Percentiles rank a stretch among this genome's conserved stretches.
phyloP scores from a whole-genome alignment of 2,888 invertebrate genomes.

The Iselma pallidipennis region DNA sequence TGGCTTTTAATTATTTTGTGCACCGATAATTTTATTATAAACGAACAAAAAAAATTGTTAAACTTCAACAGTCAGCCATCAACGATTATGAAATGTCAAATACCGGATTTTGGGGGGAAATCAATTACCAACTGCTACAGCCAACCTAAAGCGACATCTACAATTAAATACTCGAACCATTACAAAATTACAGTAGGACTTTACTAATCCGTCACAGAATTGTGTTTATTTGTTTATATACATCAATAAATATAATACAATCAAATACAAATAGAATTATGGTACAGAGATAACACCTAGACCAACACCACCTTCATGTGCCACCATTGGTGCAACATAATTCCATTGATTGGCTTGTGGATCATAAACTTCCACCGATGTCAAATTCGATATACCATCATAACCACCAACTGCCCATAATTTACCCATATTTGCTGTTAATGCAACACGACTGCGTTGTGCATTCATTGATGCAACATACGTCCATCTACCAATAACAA shows the following conservation, averaged over 20 bases:
- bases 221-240: too few species aligned
- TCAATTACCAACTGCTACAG: neutral
- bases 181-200: too few species aligned
- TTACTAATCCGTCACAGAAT: too few species aligned
- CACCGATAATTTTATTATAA: too few species aligned
- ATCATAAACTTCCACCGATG: slow-evolving; percentile 84
- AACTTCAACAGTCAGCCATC: too few species aligned
- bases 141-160: neutral
- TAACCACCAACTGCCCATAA: slow-evolving; percentile 83
- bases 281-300: slow-evolving; percentile 71
- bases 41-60: neutral
- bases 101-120: neutral
- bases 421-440: slow-evolving; percentile 82
- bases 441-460: slow-evolving; percentile 77
- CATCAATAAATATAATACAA: too few species aligned
- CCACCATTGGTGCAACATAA: slow-evolving; percentile 77
- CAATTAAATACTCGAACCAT: too few species aligned
- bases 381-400: slow-evolving; percentile 78
- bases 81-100: neutral
- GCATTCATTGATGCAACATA: slow-evolving; percentile 80
- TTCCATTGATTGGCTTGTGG: slow-evolving; percentile 73
- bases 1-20: too few species aligned
- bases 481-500: slow-evolving; percentile 64
- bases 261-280: slow-evolving; percentile 29
- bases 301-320: slow-evolving; percentile 90